Evolutionary conservation across 2,797 vertebrate species (phyloP), one percentile per base, ranked within the genome.

Genomic region (Sphenopsis melanotis): DNA sequence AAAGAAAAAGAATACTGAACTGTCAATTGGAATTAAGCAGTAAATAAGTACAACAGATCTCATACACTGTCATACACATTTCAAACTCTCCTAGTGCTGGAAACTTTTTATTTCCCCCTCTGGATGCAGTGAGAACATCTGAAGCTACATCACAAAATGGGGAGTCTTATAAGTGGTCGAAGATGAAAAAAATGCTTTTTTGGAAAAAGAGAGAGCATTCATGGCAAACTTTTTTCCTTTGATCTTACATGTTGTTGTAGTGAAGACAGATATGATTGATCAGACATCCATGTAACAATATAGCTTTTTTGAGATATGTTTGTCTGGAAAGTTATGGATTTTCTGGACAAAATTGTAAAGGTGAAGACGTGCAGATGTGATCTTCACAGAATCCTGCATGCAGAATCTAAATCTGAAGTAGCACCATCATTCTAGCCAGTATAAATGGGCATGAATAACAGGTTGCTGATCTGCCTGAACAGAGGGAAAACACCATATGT

Each of bases 161-260:
- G 20, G 10, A 83, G 19, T 65, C 52, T 56, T 50, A 42, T 10
- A 13, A 47, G 8, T 24, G 1, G 2, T 78, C 7, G 2, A n/a
- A 84, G 29, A 92, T 15, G 2, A 39, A 82, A 68, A 61, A 81
- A 55, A 26, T 6, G 2, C 1, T 24, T 22, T 1, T 46, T 57
- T 53, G 39, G 17, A 65, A 36, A 72, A 85, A 44, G 13, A 47
- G 7, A 74, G 9, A 53, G 27, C 39, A 61, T 22, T 55, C 4
- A 24, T 15, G 39, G n/a, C 63, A 90, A 88, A 6, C 1, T 37
- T 70, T 85, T 55, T 26, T 8, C 15, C 39, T 21, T 68, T 15
- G 4, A 61, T 78, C 17, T 75, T 61, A 11, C 0, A 0, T 27
- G 10, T 47, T 39, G 6, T 69, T 83, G 8, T 10, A 32, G 5